Evolutionary conservation across 2,113 vertebrate species (phyloP).

Genomic region (Danio rerio): GRCz12tu NC_133177.1:19767501-19768000

Average conservation of each 20-base stretch:
- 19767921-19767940: not conserved
- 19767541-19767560: not conserved
- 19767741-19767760: constrained; percentile 21
- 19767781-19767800: constrained; percentile 13
- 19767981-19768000: not conserved
- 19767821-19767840: not conserved
- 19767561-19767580: not conserved
- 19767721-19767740: constrained; percentile 32
- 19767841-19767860: not conserved
- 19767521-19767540: constrained; percentile 33
- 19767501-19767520: constrained; percentile 19
- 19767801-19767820: not conserved
- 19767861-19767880: not conserved
- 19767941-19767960: not conserved
- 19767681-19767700: not conserved
- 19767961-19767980: constrained; percentile 24
- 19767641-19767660: not conserved
- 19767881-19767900: not conserved
- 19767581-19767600: constrained; percentile 13
- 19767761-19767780: constrained; percentile 1
- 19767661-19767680: not conserved
- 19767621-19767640: not conserved
- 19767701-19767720: not conserved
- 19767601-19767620: not conserved
- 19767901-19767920: not conserved